Conservation (phyloP, 2,888 invertebrate species). For the Charanyca ferruginea region DNA sequence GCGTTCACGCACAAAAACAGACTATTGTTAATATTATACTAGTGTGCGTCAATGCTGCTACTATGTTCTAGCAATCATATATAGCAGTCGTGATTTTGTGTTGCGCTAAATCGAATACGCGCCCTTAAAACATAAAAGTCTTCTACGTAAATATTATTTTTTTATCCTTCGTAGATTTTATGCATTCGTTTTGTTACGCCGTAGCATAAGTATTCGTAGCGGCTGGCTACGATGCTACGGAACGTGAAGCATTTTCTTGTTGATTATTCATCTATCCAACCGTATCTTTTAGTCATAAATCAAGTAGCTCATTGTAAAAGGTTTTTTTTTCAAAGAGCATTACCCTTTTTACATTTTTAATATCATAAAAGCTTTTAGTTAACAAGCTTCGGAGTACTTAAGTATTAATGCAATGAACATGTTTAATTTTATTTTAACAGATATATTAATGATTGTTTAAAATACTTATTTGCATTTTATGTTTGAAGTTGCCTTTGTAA, state of each 20-base stretch:
- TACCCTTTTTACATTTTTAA: conserved; percentile 35
- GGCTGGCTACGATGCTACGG: conserved; percentile 24
- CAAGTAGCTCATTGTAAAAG: conserved; percentile 29
- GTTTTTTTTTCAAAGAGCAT: conserved; percentile 23
- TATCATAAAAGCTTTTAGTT: conserved; percentile 30
- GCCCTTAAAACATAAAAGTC: too few relatives aligned
- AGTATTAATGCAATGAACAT: conserved; percentile 15
- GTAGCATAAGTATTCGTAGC: conserved; percentile 33
- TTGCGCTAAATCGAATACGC: too few relatives aligned
- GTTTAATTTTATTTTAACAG: neutral
- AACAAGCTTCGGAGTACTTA: conserved; percentile 7
- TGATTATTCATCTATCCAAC: conserved; percentile 25
- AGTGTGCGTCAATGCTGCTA: too few relatives aligned
- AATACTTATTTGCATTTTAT: neutral
- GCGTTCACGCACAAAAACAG: too few relatives aligned
- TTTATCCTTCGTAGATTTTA: conserved; percentile 5
- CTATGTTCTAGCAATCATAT: too few relatives aligned
- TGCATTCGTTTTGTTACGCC: conserved; percentile 33
- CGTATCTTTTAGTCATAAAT: conserved; percentile 39
- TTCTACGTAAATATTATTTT: neutral
- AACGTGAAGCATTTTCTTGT: conserved; percentile 19
- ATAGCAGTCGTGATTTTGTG: too few relatives aligned
- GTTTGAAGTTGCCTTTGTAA: neutral
- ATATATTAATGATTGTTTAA: neutral
- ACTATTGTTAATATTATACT: too few relatives aligned